phyloP scores from a whole-genome alignment of 2,797 vertebrate species.

The Mycteria americana region DNA sequence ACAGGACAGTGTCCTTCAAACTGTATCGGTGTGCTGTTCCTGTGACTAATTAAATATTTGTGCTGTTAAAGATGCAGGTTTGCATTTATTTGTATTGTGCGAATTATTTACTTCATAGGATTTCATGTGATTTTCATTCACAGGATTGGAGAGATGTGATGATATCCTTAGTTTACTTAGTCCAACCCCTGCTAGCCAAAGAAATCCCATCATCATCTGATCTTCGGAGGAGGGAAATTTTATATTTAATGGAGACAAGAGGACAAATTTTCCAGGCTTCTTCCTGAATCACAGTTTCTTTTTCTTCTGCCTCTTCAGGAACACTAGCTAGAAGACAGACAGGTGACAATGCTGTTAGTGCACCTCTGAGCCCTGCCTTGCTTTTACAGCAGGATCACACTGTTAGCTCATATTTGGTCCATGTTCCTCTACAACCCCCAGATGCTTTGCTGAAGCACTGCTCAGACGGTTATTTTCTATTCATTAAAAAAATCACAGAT shows the following conservation, averaged over 20 bases:
- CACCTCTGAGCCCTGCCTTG: neutral
- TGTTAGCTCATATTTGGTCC: neutral
- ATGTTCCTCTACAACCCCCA: neutral
- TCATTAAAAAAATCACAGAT: neutral
- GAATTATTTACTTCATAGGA: neutral
- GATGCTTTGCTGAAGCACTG: neutral
- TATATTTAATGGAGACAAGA: neutral
- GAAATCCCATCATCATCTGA: neutral
- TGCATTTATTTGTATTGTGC: neutral
- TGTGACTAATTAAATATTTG: neutral
- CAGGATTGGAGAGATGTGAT: neutral
- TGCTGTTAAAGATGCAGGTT: neutral
- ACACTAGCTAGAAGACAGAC: neutral
- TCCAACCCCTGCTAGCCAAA: neutral
- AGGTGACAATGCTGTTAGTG: neutral
- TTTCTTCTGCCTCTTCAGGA: neutral
- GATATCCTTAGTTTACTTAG: neutral
- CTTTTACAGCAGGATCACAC: neutral
- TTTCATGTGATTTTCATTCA: neutral
- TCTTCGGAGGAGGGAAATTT: neutral
- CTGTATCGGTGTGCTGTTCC: neutral
- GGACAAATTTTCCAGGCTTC: neutral
- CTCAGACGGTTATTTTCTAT: neutral
- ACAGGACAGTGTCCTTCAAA: neutral
- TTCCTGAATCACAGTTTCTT: neutral